Evolutionary conservation across 2,888 invertebrate species (phyloP), one percentile per base, ranked within the genome.

Genomic region (Dicranocentrus wangi): DNA sequence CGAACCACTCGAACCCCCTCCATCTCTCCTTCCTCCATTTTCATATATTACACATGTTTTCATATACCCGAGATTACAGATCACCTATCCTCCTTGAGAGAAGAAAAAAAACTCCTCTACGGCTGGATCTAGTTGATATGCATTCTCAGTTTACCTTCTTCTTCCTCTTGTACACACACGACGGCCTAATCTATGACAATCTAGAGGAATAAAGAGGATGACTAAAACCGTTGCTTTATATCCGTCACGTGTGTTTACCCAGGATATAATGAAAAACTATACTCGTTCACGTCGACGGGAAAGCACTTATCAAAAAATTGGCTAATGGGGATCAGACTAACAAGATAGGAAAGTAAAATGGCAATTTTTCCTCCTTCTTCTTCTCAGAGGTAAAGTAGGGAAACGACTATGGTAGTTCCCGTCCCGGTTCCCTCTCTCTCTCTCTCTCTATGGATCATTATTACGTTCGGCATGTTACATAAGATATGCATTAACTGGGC

Each of bases 271-370:
- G 61, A 72, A 72, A 72, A 68, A 25, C 19, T 39, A 43, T 32
- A 10, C 32, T 32, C 10, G 32, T 32, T 32, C 3, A 32, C 32
- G 32, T 32, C 3, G 32, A 8, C 21, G 42, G 60, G 23, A 60
- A 27, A 71, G 25, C 65, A 73, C 63, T 65, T 76, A 63, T 69
- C 61, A 55, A 28, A 32, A 78, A 82, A 72, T 82, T 68, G 82
- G 69, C 82, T 82, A 82, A 82, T 82, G 82, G 82, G 77, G 78
- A 82, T 82, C 82, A 78, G 60, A 51, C 71, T 81, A 81, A 75
- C 75, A 75, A 75, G 75, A 55, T 75, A 32, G 65, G 65, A 53
- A 25, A 43, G 65, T 66, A 66, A 75, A 76, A 81, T 81, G 75
- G 61, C 80, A 81, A 81, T 81, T 80, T 81, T 70, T 61, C 15